Conservation (phyloP, 2,888 invertebrate species). For the Cepaea hortensis region DNA sequence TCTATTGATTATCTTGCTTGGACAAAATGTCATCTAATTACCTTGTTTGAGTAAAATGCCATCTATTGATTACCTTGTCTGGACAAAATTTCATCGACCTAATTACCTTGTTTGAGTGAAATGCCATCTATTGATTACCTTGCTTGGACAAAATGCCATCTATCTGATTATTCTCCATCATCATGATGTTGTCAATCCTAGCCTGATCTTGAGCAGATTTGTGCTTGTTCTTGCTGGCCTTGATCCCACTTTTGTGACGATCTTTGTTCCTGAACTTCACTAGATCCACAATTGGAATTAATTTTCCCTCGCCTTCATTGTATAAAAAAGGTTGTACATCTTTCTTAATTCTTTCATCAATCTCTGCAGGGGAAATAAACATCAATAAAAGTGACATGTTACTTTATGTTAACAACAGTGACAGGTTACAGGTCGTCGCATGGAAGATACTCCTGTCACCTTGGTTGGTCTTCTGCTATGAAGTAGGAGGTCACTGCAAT, state of each 20-base stretch:
- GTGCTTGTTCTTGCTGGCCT: constrained; percentile 57
- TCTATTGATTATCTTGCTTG: too few species aligned
- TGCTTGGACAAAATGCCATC: constrained; percentile 53
- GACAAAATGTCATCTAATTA: too few species aligned
- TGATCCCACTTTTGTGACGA: constrained; percentile 47
- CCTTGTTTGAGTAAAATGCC: too few species aligned
- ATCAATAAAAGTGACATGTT: background rate
- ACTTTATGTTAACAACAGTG: background rate
- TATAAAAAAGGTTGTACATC: constrained; percentile 93
- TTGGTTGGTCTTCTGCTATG: too few species aligned
- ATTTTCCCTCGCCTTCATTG: constrained; percentile 92
- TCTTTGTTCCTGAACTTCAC: constrained; percentile 81
- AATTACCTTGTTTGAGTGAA: too few species aligned
- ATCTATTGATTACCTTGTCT: too few species aligned
- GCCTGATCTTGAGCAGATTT: constrained; percentile 64
- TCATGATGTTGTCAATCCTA: constrained; percentile 68
- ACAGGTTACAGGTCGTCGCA: background rate
- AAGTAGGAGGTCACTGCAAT: too few species aligned
- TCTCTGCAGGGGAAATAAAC: constrained; percentile 78
- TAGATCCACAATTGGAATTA: constrained; percentile 91
- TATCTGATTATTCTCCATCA: constrained; percentile 57
- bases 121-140: background rate
- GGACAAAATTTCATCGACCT: too few species aligned
- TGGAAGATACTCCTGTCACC: too few species aligned
- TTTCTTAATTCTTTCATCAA: constrained; percentile 93